Base-by-base conservation (phyloP, 53 echinoderm and acorn worm genomes). In the Paelopatides confundens region DNA sequence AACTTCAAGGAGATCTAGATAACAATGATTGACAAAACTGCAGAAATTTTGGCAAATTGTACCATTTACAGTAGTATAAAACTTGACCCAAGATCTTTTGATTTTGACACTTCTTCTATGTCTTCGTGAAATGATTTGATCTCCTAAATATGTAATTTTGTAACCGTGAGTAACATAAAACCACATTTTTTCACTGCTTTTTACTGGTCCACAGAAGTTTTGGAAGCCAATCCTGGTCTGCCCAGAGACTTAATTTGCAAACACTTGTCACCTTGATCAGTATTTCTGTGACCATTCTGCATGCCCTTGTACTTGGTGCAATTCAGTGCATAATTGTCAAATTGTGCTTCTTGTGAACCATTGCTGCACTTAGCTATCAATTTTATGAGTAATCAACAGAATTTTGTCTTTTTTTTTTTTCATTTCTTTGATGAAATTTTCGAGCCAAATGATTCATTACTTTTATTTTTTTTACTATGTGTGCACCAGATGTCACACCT, bases 311-410 rank as follows among this genome's bases (percentile, higher is more conserved):
- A 74, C 39, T 74, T 74, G 74, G 74, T 74, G 74, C 74, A 74
- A 74, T 37, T 74, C 37, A 74, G 74, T 74, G 74, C 74, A 74
- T 74, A 74, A n/a, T 40, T 74, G 74, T 74, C 37, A 74, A 74
- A 74, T 43, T 74, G 74, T 74, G 74, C 74, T 43, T 43, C 46
- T 74, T 74, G 74, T 74, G 74, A 74, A 46, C 46, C 74, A 74
- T 74, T 74, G 74, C 74, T 74, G 74, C 74, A 74, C 74, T 74
- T 74, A 46, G 74, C 28, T 74, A 74, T 40, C 74, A 74, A 74
- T n/a, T 74, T 74, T 39, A 58, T 58, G 58, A 58, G 58, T 58
- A 58, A 58, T 58, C 58, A 58, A 58, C 58, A 58, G 58, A 58
- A 69, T 35, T 28, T 69, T 69, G 27, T 81, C 34, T 12, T 12